These are phyloP conservation scores for Pegea sp. DNA, from an alignment of 23 tunicate genomes.

Conservation along the genomic window DNA sequence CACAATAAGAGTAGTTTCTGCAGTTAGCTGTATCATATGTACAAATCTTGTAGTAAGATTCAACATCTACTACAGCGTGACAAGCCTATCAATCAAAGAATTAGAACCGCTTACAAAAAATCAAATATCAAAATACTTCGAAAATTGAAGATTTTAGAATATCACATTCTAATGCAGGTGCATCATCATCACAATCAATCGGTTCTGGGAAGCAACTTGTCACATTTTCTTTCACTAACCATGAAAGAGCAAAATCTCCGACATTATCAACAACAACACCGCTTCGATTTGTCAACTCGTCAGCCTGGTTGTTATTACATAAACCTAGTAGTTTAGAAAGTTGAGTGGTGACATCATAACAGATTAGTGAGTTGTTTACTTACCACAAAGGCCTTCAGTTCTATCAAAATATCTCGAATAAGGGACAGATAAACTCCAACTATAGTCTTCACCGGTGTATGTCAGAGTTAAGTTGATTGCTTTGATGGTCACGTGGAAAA, in stretches of 20 bases:
- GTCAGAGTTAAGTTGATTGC: conserved; percentile 38
- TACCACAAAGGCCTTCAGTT: conserved; percentile 89
- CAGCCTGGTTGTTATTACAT: conserved; percentile 79
- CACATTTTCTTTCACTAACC: conserved; percentile 30
- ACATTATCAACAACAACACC: conserved; percentile 41
- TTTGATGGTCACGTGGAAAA: conserved; percentile 57
- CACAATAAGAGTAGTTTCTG: conserved; percentile 67
- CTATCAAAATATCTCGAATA: conserved; percentile 25
- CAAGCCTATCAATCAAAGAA: conserved; percentile 41
- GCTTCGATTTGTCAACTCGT: conserved; percentile 38
- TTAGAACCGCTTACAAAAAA: neutral
- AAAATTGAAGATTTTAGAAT: conserved; percentile 51
- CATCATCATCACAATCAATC: neutral
- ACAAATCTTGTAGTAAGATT: conserved; percentile 39
- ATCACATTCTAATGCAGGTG: conserved; percentile 50
- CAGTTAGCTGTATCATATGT: conserved; percentile 49
- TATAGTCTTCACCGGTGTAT: conserved; percentile 86
- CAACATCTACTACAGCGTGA: conserved; percentile 68
- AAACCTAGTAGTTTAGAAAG: conserved; percentile 23
- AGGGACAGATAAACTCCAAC: conserved; percentile 71
- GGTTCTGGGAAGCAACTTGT: conserved; percentile 9
- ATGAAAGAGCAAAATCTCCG: conserved; percentile 51
- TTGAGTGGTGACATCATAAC: neutral
- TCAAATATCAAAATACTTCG: neutral
- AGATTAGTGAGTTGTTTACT: neutral